Conservation (phyloP, 1,140 invertebrate genomes). For the Drosophila chauvacae region DNA sequence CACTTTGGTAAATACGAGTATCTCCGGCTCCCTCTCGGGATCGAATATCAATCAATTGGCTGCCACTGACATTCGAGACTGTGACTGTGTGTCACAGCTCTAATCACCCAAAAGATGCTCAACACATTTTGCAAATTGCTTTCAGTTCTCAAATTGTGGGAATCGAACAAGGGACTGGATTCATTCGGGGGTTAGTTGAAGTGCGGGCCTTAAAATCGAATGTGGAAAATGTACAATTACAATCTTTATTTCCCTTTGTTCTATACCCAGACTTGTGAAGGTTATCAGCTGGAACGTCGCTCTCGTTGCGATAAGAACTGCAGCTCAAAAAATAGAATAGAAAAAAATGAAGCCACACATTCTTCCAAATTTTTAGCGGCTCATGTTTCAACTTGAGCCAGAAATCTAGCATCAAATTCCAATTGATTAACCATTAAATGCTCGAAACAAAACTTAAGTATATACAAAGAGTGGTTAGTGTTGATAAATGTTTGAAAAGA, state of each 20-base stretch:
- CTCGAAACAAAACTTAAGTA: not conserved
- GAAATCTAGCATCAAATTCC: slow-evolving; percentile 64
- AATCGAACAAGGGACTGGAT: slow-evolving; percentile 22
- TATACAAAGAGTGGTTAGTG: slow-evolving; percentile 13
- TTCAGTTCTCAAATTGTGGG: slow-evolving; percentile 45
- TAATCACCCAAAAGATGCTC: slow-evolving; percentile 65
- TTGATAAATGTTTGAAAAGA: slow-evolving; percentile 11
- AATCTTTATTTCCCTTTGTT: slow-evolving; percentile 46
- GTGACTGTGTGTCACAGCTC: slow-evolving; percentile 4
- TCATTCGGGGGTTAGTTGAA: slow-evolving; percentile 24
- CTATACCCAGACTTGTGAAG: slow-evolving; percentile 49
- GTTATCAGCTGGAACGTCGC: slow-evolving; percentile 51
- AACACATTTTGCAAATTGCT: slow-evolving; percentile 72
- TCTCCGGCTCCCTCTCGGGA: slow-evolving; percentile 13
- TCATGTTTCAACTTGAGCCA: slow-evolving; percentile 31
- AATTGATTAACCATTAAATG: slow-evolving; percentile 51
- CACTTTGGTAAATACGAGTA: slow-evolving; percentile 73
- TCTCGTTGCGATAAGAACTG: slow-evolving; percentile 46
- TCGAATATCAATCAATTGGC: slow-evolving; percentile 80
- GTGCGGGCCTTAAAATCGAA: slow-evolving; percentile 34
- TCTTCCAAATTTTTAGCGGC: slow-evolving; percentile 10
- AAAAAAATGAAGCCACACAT: slow-evolving; percentile 27
- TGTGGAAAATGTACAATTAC: slow-evolving; percentile 29
- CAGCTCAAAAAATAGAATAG: slow-evolving; percentile 15
- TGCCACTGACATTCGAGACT: slow-evolving; percentile 42